Percentiles rank a stretch among this genome's conserved stretches.
phyloP scores from a whole-genome alignment of 2,113 vertebrate species.

The Gobiocypris rarus region DNA sequence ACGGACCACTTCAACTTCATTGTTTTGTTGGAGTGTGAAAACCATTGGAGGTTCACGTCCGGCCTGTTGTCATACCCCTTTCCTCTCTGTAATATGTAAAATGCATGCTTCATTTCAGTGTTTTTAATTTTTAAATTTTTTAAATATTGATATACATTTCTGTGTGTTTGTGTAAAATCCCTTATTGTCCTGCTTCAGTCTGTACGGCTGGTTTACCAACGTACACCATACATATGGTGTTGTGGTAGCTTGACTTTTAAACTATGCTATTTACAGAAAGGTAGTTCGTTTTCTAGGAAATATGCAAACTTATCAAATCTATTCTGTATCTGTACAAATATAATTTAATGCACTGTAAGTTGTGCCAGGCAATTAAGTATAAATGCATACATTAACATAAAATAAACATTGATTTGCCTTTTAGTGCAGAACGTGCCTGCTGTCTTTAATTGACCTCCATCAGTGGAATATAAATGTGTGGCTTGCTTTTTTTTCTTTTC shows the following conservation, averaged over 20 bases:
- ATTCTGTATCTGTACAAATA: background rate
- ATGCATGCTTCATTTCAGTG: no score
- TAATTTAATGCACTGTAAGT: background rate
- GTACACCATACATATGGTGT: background rate
- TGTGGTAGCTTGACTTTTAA: background rate
- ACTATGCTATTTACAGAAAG: background rate
- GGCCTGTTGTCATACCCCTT: background rate
- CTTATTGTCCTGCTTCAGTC: background rate
- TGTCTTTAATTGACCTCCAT: constrained; percentile 9
- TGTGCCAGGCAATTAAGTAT: background rate
- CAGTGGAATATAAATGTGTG: background rate
- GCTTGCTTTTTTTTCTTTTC: background rate
- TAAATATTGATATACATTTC: background rate
- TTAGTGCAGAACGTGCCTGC: constrained; percentile 12
- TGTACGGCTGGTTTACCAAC: background rate
- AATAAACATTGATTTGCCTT: background rate
- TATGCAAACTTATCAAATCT: background rate
- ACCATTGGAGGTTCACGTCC: background rate
- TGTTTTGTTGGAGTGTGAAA: background rate
- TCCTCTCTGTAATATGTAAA: background rate
- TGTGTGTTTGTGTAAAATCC: background rate
- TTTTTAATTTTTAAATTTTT: background rate
- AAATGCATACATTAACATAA: background rate
- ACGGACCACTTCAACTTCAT: background rate
- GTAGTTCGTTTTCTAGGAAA: background rate